Evolutionary conservation across 2,113 vertebrate genomes (phyloP), one percentile per base, ranked within the genome.

Genomic region (Vombatus ursinus): DNA sequence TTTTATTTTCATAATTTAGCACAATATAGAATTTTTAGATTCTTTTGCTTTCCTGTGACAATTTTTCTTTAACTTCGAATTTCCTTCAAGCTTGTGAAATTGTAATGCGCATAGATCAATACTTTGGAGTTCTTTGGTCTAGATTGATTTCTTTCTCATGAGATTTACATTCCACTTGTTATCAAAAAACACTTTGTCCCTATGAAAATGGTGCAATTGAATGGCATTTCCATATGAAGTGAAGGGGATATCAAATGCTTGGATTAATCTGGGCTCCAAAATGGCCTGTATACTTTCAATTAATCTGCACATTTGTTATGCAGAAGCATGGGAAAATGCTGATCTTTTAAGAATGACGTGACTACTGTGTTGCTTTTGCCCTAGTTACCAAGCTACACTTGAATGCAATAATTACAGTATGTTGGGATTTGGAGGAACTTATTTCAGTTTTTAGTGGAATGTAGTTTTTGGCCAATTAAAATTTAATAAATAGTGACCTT

Each of bases 221-320:
- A 98, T 98, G 98, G 96, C 96, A 98, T 99, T 99, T 99, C 98
- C 98, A 98, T 98, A 98, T 98, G 98, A 98, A 98, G 97, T 97
- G 96, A 96, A 96, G 97, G 96, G 97, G 97, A 97, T 98, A 98
- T 98, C 98, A 98, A 97, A 97, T 98, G 97, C 98, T 96, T 4
- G 97, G 98, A 97, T 98, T 98, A 98, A 98, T 98, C 97, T 98
- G 97, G 93, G 93, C 97, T 98, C 97, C 98, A 9, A 98, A 53
- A 98, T 97, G 97, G 98, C 96, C 97, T 98, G 96, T 98, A 97
- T 53, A 4, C 96, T 97, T 97, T 98, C 96, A 97, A 92, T 98
- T 98, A 98, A 97, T 98, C 97, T 98, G 97, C 89, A 91, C 96
- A 94, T 98, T 98, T 98, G 97, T 98, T 98, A 97, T 98, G 96